Percentiles rank a stretch among this genome's conserved stretches.
These are phyloP conservation scores for Recurvirostra avosetta DNA, from an alignment of 2,113 vertebrate species.

Conservation along the genomic window DNA sequence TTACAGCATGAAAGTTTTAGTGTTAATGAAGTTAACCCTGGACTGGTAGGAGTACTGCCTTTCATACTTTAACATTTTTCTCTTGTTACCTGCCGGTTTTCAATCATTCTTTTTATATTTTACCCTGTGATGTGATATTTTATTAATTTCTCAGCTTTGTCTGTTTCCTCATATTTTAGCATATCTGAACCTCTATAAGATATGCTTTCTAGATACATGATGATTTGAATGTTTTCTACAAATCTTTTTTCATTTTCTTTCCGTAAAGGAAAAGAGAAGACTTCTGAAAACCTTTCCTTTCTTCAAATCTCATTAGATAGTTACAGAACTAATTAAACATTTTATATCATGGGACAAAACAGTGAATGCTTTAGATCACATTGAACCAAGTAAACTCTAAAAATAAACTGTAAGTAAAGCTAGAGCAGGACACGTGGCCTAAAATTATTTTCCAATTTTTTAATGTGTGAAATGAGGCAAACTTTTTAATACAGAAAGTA, in stretches of 20 bases:
- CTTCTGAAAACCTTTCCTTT: background rate
- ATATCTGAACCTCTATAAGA: background rate
- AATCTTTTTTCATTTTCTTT: background rate
- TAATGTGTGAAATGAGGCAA: background rate
- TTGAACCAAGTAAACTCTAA: background rate
- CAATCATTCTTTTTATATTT: background rate
- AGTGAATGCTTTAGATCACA: background rate
- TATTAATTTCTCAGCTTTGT: background rate
- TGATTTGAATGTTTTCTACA: background rate
- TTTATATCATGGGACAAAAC: background rate
- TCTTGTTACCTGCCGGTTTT: background rate
- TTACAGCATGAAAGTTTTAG: background rate
- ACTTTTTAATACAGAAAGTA: background rate
- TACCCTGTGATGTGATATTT: background rate
- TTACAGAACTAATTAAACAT: background rate
- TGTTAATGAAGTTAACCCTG: background rate
- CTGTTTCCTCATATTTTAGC: background rate
- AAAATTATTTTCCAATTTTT: background rate
- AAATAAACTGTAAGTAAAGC: background rate
- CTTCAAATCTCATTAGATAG: background rate
- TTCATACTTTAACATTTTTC: background rate
- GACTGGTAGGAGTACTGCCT: background rate
- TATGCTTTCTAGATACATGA: background rate
- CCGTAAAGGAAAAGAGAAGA: background rate
- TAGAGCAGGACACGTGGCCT: background rate